These are phyloP conservation scores for Hydropsyche betteni DNA, from an alignment of 2,888 invertebrate species.

Conservation along the genomic window DNA sequence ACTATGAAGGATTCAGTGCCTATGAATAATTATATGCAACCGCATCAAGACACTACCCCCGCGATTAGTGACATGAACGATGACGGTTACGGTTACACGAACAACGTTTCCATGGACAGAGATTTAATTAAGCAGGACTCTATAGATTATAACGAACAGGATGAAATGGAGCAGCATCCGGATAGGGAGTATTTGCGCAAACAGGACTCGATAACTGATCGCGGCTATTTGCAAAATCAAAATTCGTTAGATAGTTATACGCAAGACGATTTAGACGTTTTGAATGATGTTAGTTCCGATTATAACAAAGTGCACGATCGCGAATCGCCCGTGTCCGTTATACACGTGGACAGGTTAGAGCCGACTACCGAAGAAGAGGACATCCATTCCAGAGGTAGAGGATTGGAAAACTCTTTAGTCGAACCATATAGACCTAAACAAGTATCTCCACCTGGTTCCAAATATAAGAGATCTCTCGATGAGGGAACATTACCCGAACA, in stretches of 20 bases:
- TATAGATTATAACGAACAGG: conserved; percentile 58
- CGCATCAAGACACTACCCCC: conserved; percentile 41
- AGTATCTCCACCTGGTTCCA: conserved; percentile 53
- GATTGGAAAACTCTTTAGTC: conserved; percentile 62
- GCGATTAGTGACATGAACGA: conserved; percentile 48
- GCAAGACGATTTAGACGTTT: conserved; percentile 57
- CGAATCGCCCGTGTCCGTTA: conserved; percentile 62
- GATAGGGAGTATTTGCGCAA: conserved; percentile 56
- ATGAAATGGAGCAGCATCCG: conserved; percentile 64
- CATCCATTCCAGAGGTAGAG: conserved; percentile 37
- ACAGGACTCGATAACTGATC: conserved; percentile 57
- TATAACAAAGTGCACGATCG: conserved; percentile 56
- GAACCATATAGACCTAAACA: conserved; percentile 65
- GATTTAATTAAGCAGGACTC: conserved; percentile 45
- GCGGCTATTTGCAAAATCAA: conserved; percentile 40
- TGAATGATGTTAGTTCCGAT: conserved; percentile 53
- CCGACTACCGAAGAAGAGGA: conserved; percentile 54
- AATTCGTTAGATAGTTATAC: conserved; percentile 60
- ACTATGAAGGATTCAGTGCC: conserved; percentile 38
- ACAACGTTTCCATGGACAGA: conserved; percentile 46
- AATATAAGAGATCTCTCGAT: conserved; percentile 53
- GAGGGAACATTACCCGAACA: conserved; percentile 58
- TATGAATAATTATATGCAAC: conserved; percentile 42
- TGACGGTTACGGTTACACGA: conserved; percentile 47
- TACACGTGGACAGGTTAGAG: conserved; percentile 58